Evolutionary conservation across 1,140 invertebrate genomes (phyloP), one percentile per base, ranked within the genome.

Genomic region (Uloborus diversus): DNA sequence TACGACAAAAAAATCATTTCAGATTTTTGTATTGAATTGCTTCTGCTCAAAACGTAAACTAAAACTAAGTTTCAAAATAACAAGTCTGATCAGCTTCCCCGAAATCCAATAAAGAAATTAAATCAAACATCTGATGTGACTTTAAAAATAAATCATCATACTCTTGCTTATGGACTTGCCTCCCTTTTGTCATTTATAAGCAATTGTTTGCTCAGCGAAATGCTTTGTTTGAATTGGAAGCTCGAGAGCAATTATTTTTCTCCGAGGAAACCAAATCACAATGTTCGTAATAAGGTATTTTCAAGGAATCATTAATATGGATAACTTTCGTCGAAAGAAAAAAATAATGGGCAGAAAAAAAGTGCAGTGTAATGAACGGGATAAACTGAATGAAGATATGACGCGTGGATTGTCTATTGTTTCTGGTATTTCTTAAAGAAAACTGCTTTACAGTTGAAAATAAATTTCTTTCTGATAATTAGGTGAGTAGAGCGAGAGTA

Each of bases 231-330:
- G 71, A 51, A 64, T 23, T 64, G 23, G 69, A 61, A 61, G 59
- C 69, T 73, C 23, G 56, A 75, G 57, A 64, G 71, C 71, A 75
- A 75, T 75, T 75, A 75, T 75, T 64, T 62, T 64, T 64, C 71
- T 71, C 69, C 33, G 33, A 71, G 69, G 71, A 64, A 75, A 51
- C 71, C 32, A 47, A 75, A 51, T 64, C 69, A 32, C 35, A 28
- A 47, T 47, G 59, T 64, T 64, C 59, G 61, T 75, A 75, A 75
- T 75, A 53, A 75, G 61, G 33, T 75, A 75, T 75, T 75, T 73
- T 73, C 32, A 4, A 57, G 33, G 32, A 64, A 62, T 75, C 71
- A 75, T 75, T 75, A 75, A 75, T 75, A 75, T 75, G 71, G 59
- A 75, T 75, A 75, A 53, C 57, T 62, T 64, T 32, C 28, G 23